Base-by-base conservation (phyloP, 2,113 vertebrate genomes). In the Corythaeola cristata region DNA sequence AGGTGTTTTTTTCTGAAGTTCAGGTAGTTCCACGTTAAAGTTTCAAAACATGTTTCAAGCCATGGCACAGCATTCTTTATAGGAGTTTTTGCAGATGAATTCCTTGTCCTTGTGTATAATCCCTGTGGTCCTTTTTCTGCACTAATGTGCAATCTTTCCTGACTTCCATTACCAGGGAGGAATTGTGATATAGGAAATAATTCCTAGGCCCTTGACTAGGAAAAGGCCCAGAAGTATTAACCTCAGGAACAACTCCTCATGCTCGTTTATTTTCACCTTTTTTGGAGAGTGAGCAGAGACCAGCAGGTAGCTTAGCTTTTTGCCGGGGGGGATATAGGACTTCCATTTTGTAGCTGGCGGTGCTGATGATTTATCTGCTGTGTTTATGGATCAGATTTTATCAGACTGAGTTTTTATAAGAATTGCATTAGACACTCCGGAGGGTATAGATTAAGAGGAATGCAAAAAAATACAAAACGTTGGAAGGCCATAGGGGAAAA, bases 161-260 rank as follows among this genome's bases (percentile, higher is more conserved):
- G 64, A 60, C 53, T 90, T 93, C 79, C 35, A 82, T 90, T 95
- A 58, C 39, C 33, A 85, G 60, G 39, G 87, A 90, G 53, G 68
- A 88, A 77, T 77, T 77, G 69, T 39, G 69, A 71, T 80, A 90
- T 39, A 92, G 83, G 91, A 95, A 77, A 81, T 88, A 93, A 83
- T 88, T 89, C 64, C 39, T 86, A 44, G 30, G 24, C 20, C 21
- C 33, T 76, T 95, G 64, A 80, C 41, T 44, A 71, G 26, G 19
- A 72, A 93, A 86, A 90, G 27, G 11, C 41, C 58, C 55, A 14
- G 49, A 93, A 68, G 37, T 62, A 83, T 76, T 81, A 64, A 49
- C 39, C 35, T 92, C 35, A 47, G 71, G 64, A 89, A 50, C 15
- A 85, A 88, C 45, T 53, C 45, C 27, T 66, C 1, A 12, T 52